Evolutionary conservation across 2,113 vertebrate species (phyloP).

Genomic region (Strix uralensis): DNA sequence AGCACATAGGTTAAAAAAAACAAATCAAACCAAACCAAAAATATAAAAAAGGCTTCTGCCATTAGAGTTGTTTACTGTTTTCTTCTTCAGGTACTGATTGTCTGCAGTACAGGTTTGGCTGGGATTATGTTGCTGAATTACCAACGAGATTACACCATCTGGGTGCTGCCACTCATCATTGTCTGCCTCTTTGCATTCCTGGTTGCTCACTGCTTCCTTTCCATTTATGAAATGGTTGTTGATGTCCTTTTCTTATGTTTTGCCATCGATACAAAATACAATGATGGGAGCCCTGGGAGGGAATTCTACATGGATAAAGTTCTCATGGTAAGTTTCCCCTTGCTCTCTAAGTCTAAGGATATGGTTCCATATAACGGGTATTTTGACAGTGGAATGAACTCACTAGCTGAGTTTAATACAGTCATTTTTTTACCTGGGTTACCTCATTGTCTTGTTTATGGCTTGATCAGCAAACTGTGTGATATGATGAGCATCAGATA

Average conservation of each 20-base stretch:
- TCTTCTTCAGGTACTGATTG: slow-evolving; percentile 86
- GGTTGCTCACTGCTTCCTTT: slow-evolving; percentile 98
- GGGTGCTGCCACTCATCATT: slow-evolving; percentile 94
- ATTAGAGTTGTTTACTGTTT: background rate
- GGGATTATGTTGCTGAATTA: slow-evolving; percentile 95
- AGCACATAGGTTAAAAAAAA: background rate
- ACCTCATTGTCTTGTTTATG: background rate
- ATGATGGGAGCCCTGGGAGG: slow-evolving; percentile 91
- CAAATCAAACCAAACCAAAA: background rate
- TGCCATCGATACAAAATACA: slow-evolving; percentile 97
- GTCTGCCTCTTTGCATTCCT: slow-evolving; percentile 97
- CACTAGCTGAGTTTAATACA: background rate
- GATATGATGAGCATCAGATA: background rate
- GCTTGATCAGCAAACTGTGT: background rate
- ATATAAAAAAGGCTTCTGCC: background rate
- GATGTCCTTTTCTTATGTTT: slow-evolving; percentile 98
- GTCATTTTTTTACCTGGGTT: background rate
- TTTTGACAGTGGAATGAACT: background rate
- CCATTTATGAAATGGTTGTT: slow-evolving; percentile 97
- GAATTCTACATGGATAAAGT: slow-evolving; percentile 99
- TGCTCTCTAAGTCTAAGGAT: background rate
- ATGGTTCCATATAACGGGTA: background rate
- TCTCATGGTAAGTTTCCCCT: slow-evolving; percentile 86
- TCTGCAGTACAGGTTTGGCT: slow-evolving; percentile 89
- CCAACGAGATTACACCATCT: slow-evolving; percentile 92